Percentiles rank a stretch among this genome's conserved stretches.
phyloP scores from a whole-genome alignment of 2,113 vertebrate species.

The Ceyx cyanopectus region DNA sequence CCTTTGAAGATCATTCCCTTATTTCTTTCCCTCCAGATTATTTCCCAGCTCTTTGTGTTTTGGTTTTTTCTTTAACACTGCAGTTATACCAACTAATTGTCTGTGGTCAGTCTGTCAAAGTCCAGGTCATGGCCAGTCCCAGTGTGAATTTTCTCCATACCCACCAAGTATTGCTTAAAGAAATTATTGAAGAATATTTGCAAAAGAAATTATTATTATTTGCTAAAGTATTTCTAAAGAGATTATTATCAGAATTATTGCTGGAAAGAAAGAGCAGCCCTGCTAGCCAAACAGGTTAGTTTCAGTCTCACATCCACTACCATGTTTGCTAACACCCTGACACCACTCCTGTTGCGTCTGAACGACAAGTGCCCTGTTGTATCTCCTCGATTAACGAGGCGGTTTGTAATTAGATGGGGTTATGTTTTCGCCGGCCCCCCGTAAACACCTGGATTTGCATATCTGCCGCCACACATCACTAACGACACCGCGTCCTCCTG shows the following conservation, averaged over 20 bases:
- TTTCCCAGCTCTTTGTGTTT: neutral
- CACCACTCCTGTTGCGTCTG: neutral
- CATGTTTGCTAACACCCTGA: neutral
- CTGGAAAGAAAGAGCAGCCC: neutral
- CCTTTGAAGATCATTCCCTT: neutral
- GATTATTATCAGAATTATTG: neutral
- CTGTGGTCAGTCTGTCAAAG: neutral
- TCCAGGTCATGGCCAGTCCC: neutral
- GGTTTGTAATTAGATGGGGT: neutral
- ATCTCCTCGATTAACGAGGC: neutral
- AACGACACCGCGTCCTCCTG: neutral
- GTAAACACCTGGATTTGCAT: conserved; percentile 10
- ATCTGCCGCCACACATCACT: neutral
- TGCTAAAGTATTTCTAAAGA: too few species aligned
- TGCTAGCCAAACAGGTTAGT: neutral
- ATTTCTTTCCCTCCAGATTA: neutral
- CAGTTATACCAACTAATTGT: neutral
- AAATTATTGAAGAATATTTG: too few species aligned
- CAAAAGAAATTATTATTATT: too few species aligned
- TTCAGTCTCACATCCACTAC: neutral
- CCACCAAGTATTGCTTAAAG: neutral
- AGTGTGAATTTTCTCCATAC: neutral
- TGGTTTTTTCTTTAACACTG: neutral
- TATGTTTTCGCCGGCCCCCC: neutral
- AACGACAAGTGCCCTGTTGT: neutral